These are phyloP conservation scores for Cheilosia vernalis DNA, from an alignment of 2,888 invertebrate genomes.

Conservation along the genomic window DNA sequence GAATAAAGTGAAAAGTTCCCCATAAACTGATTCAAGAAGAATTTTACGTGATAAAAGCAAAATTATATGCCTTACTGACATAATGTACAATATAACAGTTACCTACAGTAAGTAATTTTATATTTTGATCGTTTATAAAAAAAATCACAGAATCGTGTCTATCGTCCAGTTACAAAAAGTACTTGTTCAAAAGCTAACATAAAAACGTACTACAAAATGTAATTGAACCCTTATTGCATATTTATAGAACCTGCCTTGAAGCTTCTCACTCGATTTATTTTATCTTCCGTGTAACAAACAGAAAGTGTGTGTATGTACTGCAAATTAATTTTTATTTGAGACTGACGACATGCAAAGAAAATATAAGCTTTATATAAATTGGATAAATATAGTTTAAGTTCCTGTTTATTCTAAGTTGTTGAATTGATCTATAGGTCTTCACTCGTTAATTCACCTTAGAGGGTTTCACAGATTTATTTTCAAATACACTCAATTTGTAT, in stretches of 20 bases:
- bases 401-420: neutral
- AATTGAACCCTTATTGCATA: constrained; percentile 33
- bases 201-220: constrained; percentile 36
- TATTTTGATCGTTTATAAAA: neutral
- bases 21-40: constrained; percentile 13
- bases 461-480: constrained; percentile 4
- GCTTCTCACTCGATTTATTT: constrained; percentile 8
- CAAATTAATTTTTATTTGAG: constrained; percentile 14
- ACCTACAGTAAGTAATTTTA: neutral
- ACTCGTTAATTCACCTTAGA: too few species aligned
- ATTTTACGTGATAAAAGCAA: constrained; percentile 22
- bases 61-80: constrained; percentile 12
- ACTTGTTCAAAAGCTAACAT: constrained; percentile 25
- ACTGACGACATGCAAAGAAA: constrained; percentile 16
- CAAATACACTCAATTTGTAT: neutral
- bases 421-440: neutral
- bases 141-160: constrained; percentile 1
- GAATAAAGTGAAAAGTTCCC: neutral
- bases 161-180: constrained; percentile 4
- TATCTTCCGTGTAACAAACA: too few species aligned
- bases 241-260: neutral
- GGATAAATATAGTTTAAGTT: constrained; percentile 5
- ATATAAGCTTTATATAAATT: constrained; percentile 14
- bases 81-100: neutral
- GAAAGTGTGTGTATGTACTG: too few species aligned